Evolutionary conservation across 2,888 invertebrate genomes (phyloP).

Genomic region (Temnothorax rugatulus): DNA sequence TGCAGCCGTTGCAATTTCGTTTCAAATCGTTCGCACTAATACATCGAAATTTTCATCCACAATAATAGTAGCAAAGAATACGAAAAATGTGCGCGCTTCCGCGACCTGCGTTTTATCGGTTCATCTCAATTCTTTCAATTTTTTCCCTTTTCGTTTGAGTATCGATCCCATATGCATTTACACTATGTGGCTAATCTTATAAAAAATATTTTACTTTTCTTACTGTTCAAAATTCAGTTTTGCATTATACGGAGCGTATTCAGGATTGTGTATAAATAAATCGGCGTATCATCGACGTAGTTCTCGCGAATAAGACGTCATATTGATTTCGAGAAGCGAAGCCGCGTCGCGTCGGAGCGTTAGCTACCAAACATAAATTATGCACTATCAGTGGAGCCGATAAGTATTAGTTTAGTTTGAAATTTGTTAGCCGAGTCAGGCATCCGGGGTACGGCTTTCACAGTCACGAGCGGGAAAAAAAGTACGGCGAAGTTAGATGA

Average conservation of each 20-base stretch:
- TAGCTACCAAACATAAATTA: conserved; percentile 47
- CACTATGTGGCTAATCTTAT: conserved; percentile 44
- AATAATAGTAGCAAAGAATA: conserved; percentile 21
- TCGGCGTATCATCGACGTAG: conserved; percentile 1
- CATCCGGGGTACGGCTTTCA: conserved; percentile 17
- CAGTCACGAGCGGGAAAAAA: conserved; percentile 32
- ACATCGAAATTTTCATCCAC: conserved; percentile 27
- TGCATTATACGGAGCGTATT: background rate
- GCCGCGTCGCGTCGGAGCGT: background rate
- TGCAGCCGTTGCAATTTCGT: conserved; percentile 23
- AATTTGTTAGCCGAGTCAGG: conserved; percentile 51
- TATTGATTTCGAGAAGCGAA: conserved; percentile 32
- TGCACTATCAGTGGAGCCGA: conserved; percentile 44
- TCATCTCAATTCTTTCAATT: conserved; percentile 67
- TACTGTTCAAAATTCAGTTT: conserved; percentile 6
- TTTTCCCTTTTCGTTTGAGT: conserved; percentile 60
- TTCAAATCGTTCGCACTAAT: conserved; percentile 32
- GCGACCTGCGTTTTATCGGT: conserved; percentile 15
- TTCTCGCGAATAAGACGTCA: conserved; percentile 25
- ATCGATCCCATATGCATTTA: conserved; percentile 56
- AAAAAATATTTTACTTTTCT: conserved; percentile 62
- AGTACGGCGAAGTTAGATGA: conserved; percentile 69
- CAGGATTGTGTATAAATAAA: conserved; percentile 22
- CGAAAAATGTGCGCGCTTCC: conserved; percentile 1
- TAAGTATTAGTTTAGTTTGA: conserved; percentile 55